A percentile compares a stretch with the other conserved stretches of the same genome.
phyloP scores from a whole-genome alignment of 2,888 invertebrate species.

The Plemyria rubiginata region DNA sequence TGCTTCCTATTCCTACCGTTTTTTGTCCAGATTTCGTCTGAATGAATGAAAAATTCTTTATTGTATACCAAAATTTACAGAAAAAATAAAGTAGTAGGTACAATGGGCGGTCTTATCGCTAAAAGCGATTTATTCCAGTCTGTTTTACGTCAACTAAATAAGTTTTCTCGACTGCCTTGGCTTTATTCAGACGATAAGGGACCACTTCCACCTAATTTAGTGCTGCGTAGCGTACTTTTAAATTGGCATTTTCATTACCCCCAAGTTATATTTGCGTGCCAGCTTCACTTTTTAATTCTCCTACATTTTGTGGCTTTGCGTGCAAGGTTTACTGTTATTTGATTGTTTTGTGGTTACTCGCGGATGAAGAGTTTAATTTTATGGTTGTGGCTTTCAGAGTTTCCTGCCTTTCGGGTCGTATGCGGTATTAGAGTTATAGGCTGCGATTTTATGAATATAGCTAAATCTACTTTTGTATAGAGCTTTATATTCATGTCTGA shows the following conservation, averaged over 20 bases:
- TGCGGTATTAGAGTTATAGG: slow-evolving; percentile 17
- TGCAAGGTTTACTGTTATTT: slow-evolving; percentile 35
- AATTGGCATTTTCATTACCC: slow-evolving; percentile 38
- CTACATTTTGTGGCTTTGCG: slow-evolving; percentile 33
- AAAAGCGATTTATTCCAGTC: too few species aligned
- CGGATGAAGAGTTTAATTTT: slow-evolving; percentile 32
- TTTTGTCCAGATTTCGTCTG: too few species aligned
- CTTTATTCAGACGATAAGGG: too few species aligned
- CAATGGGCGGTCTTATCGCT: too few species aligned
- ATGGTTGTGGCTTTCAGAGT: slow-evolving; percentile 15
- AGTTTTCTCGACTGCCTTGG: too few species aligned
- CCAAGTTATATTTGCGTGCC: slow-evolving; percentile 32
- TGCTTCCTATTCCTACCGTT: too few species aligned
- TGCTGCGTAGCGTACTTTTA: slow-evolving; percentile 6
- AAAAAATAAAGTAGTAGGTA: too few species aligned
- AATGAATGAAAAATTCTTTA: too few species aligned
- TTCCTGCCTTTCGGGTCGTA: slow-evolving; percentile 15
- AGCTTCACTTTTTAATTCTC: slow-evolving; percentile 36
- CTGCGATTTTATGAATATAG: background rate
- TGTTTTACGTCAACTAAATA: too few species aligned
- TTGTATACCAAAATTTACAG: too few species aligned
- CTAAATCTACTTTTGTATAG: too few species aligned
- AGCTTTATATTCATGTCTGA: too few species aligned
- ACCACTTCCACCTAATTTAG: slow-evolving; percentile 7
- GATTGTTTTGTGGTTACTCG: slow-evolving; percentile 31